Evolutionary conservation across 2,113 vertebrate genomes (phyloP).

Genomic region (Terrapene triunguis): DNA sequence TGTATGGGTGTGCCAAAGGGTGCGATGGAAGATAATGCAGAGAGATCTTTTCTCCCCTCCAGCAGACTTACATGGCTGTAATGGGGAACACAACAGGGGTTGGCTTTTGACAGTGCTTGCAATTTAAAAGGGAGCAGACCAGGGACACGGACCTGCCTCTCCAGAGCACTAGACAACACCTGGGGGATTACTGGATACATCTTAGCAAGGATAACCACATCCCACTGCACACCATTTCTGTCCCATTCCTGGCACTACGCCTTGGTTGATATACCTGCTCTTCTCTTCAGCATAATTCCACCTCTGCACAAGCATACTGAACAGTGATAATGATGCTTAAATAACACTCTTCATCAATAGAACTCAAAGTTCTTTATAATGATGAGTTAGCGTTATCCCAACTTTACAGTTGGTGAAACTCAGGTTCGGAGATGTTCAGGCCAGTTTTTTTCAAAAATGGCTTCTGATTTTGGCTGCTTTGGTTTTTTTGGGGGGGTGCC

Average conservation of each 20-base stretch:
- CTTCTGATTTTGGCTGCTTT: neutral
- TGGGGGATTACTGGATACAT: neutral
- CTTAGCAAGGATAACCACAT: neutral
- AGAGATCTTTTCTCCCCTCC: too few species aligned
- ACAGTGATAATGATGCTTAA: neutral
- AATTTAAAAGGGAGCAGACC: neutral
- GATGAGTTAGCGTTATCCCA: neutral
- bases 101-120: accelerated
- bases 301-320: neutral
- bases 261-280: too few species aligned
- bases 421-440: neutral
- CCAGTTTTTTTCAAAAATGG: neutral
- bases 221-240: neutral
- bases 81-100: neutral
- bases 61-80: too few species aligned
- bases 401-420: neutral
- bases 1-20: too few species aligned
- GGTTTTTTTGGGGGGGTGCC: neutral
- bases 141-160: neutral
- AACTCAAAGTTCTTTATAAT: neutral
- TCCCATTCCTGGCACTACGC: neutral
- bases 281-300: neutral
- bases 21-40: too few species aligned
- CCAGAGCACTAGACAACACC: neutral
- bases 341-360: neutral